phyloP scores from a whole-genome alignment of 2,113 vertebrate genomes.

The Tyto alba region DNA sequence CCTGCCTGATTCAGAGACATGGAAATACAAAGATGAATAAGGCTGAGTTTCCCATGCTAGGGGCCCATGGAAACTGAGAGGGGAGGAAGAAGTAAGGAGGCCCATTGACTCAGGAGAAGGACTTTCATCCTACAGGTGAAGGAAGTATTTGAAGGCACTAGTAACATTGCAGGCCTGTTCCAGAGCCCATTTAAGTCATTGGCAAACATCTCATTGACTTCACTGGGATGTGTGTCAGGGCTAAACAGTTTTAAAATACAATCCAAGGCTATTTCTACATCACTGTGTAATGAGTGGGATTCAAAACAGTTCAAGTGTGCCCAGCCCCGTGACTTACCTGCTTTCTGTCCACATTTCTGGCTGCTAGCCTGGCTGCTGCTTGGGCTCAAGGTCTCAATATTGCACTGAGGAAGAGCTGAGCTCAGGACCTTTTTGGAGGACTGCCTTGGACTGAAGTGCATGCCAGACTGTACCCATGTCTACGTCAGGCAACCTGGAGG shows the following conservation, averaged over 20 bases:
- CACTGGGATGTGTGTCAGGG: not conserved
- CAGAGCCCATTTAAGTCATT: conserved; percentile 30
- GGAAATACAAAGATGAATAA: conserved; percentile 66
- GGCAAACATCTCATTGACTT: conserved; percentile 26
- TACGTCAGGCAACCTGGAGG: not conserved
- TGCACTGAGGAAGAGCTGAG: not conserved
- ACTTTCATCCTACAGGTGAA: conserved; percentile 59
- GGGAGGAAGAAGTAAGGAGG: conserved; percentile 47
- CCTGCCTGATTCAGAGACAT: conserved; percentile 63
- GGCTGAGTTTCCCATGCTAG: conserved; percentile 58
- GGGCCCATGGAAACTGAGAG: conserved; percentile 62
- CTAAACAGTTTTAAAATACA: conserved; percentile 28
- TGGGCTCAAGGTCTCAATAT: not conserved
- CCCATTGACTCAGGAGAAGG: conserved; percentile 5
- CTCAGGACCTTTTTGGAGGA: not conserved
- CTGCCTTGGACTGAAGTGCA: not conserved
- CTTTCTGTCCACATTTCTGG: not conserved
- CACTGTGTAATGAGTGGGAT: not conserved
- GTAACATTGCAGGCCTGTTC: conserved; percentile 46
- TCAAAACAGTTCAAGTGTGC: not conserved
- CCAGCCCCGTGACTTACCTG: not conserved
- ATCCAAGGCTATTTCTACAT: conserved; percentile 4
- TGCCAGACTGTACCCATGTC: not conserved
- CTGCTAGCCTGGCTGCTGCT: not conserved
- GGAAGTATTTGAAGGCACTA: conserved; percentile 35